Percentiles rank a stretch among this genome's conserved stretches.
Evolutionary conservation across 2,888 invertebrate genomes (phyloP).

Genomic region (Cheilosia scutellata): DNA sequence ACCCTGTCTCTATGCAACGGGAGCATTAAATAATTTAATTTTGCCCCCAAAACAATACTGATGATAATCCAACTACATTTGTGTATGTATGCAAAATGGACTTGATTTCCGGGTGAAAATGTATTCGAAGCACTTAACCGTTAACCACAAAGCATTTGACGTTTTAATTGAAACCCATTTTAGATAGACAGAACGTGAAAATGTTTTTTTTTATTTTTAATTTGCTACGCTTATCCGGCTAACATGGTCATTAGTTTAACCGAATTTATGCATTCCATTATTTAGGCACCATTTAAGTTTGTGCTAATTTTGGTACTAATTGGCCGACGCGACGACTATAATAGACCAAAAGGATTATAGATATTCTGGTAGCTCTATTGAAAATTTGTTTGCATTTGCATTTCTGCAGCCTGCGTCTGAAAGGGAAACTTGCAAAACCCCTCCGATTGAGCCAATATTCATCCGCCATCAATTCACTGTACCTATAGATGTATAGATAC

Average conservation of each 20-base stretch:
- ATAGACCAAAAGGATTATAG: no score
- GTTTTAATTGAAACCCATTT: constrained; percentile 20
- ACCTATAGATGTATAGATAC: no score
- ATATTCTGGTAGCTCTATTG: no score
- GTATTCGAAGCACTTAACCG: constrained; percentile 25
- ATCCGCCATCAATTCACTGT: no score
- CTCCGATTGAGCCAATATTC: no score
- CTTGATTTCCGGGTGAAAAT: constrained; percentile 16
- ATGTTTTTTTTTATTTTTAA: constrained; percentile 34
- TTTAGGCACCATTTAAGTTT: constrained; percentile 30
- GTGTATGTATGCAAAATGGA: not conserved
- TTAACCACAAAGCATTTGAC: constrained; percentile 14
- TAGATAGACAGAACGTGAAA: constrained; percentile 7
- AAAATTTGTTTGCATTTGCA: not conserved
- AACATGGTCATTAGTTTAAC: constrained; percentile 43
- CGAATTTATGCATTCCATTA: constrained; percentile 47
- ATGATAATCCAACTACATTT: constrained; percentile 18
- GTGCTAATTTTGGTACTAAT: constrained; percentile 7
- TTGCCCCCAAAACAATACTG: not conserved
- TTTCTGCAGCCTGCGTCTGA: no score
- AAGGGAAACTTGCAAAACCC: no score
- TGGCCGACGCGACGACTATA: not conserved
- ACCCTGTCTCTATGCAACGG: not conserved
- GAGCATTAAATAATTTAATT: not conserved
- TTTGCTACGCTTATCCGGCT: constrained; percentile 36